A percentile compares a stretch with the other conserved stretches of the same genome.
Evolutionary conservation across 2,888 invertebrate genomes (phyloP).

Genomic region (Margaritifera margaritifera): DNA sequence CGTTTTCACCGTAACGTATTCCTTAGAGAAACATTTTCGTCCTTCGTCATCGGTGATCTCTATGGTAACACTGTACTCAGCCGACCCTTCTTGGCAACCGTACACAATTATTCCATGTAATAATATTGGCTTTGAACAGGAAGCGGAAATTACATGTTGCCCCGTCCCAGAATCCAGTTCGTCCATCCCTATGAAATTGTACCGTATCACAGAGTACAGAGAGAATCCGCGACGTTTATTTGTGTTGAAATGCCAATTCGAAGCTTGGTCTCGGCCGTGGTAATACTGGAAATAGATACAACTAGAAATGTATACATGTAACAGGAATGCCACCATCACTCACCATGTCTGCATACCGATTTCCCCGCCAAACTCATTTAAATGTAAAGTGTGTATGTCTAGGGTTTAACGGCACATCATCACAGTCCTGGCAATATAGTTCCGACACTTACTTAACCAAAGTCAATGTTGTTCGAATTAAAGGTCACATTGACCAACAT

Average conservation of each 20-base stretch:
- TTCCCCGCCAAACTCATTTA: too few relatives aligned
- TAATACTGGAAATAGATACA: neutral
- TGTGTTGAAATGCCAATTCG: constrained; percentile 25
- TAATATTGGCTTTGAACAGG: constrained; percentile 18
- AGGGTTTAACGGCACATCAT: too few relatives aligned
- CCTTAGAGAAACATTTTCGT: too few relatives aligned
- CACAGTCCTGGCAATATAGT: too few relatives aligned
- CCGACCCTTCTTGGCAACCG: constrained; percentile 21
- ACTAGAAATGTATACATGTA: too few relatives aligned
- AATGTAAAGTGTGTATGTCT: too few relatives aligned
- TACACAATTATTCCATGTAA: constrained; percentile 29
- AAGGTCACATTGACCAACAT: too few relatives aligned
- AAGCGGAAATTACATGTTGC: constrained; percentile 18
- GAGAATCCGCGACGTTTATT: constrained; percentile 19
- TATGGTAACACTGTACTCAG: constrained; percentile 17
- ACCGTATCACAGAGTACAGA: constrained; percentile 19
- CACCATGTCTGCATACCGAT: too few relatives aligned
- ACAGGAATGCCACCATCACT: too few relatives aligned
- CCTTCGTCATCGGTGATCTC: constrained; percentile 1
- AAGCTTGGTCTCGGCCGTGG: constrained; percentile 21
- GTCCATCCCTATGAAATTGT: constrained; percentile 24
- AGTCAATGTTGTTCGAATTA: too few relatives aligned
- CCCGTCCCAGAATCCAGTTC: constrained; percentile 9
- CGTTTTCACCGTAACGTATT: constrained; percentile 13
- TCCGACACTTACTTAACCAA: too few relatives aligned